Base-by-base conservation (phyloP, 30 jellyfish, hydroid and myxozoan species). In the Nemopilema nomurai region DNA sequence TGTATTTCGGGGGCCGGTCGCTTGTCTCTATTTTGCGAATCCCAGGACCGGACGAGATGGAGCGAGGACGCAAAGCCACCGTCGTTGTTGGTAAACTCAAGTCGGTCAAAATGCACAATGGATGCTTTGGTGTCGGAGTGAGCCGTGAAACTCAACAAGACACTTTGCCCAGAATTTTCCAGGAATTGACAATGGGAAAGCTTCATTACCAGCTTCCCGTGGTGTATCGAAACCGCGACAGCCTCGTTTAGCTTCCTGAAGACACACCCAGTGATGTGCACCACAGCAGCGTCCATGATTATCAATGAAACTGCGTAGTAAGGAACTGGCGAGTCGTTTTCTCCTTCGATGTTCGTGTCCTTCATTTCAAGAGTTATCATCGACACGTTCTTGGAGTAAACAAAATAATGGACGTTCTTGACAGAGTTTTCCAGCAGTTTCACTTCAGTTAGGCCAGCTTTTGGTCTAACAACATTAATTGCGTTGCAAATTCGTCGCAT, bases 21-120 rank as follows among this genome's bases (percentile, higher is more conserved):
- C 17, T 30, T 25, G 0, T 0, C 74, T 9, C 24, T 24, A 29
- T 78, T 51, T 23, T 21, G 49, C 0, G 23, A 21, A 16, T 62
- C 83, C 30, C 80, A 57, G 18, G 81, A 49, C 28, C 72, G 75
- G 4, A 87, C 64, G 1, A 94, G 65, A 51, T 94, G 97, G 4
- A 94, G 73, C 16, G 99, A 72, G 0, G 99, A 94, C 16, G 99
- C 93, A 69, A 66, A 94, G 13, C 89, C 94, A 18, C 97, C 99
- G 49, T 74, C 84, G 64, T 94, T 94, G 57, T 84, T 72, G 28
- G 63, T 68, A 29, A 83, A 72, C n/a, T 9, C 18, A 22, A 72
- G 79, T 25, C 74, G 41, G 13, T 83, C 86, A 0, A 83, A 49
- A 20, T 57, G 86, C 24, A 72, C 62, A 26, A 23, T 24, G 16